Base-by-base conservation (phyloP, 1,140 invertebrate species). In the Antheraea mylitta region DNA sequence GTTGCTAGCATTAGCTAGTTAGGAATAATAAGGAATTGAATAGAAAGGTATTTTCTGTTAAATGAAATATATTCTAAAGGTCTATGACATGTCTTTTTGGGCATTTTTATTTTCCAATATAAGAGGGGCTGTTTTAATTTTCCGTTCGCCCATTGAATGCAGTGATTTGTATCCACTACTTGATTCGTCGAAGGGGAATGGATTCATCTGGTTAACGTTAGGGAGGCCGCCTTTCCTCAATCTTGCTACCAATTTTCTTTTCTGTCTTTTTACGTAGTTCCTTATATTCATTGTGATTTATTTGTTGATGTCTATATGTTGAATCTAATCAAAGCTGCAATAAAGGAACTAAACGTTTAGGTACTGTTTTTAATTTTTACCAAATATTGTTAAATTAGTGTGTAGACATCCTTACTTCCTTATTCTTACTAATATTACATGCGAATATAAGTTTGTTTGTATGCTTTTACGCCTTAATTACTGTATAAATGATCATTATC, bases 141-240 rank as follows among this genome's bases (percentile, higher is more conserved):
- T 18, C 18, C 64, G 64, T 19, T 19, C 19, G 64, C 38, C 64
- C 70, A 74, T 70, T 68, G 65, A 74, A 70, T 68, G 53, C 18
- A 62, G 67, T 74, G 68, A 74, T 69, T 69, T 72, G 66, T 72
- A 38, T 18, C 58, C 30, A 67, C 37, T 42, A 48, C 59, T 67
- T 69, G 60, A 11, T 64, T 67, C 18, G 45, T 45, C 62, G 61
- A 60, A 58, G 48, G 60, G 59, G 45, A 53, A 53, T 53, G 45
- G 45, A 53, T 53, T 53, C 45, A 53, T 53, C 45, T 53, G 45
- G 13, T 13, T 53, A 53, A 53, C 45, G 45, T 16, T 53, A 53
- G 45, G 45, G 45, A 53, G 45, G 16, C 9, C 45, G 6, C 45
- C 45, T 53, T 11, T 9, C 11, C 45, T 53, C 45, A 53, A 53